Base-by-base conservation (phyloP, 1,140 invertebrate species). In the Neoseiulus cucumeris region DNA sequence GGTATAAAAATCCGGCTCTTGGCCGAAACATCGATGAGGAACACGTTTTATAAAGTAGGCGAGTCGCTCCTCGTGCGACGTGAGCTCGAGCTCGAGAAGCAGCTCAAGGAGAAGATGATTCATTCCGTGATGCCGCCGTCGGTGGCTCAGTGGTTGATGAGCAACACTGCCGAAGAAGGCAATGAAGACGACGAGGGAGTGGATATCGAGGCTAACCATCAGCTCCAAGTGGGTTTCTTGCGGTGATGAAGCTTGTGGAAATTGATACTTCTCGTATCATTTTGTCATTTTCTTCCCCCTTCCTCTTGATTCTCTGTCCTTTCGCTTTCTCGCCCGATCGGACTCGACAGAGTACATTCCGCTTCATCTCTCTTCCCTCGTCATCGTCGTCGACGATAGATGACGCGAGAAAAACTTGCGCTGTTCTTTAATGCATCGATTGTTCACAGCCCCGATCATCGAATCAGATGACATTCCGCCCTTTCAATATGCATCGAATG, bases 21-120 rank as follows among this genome's bases (percentile, higher is more conserved):
- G 87, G 91, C 87, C 30, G 79, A 78, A 71, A 87, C 90, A 1
- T 81, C 91, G 67, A 89, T 90, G 83, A 80, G 90, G 20, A 91
- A 90, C 65, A 95, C 91, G 6, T 96, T 96, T 77, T 90, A 94
- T 84, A 94, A 94, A 79, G 89, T 96, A 51, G 90, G 91, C 0
- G 90, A 95, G 73, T 92, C 90, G 67, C 74, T 91, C 17, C 74
- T 91, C 65, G 90, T 92, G 1, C 78, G 89, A 25, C 80, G 85
- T 51, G 89, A 95, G 71, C 75, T 96, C 33, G 87, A 93, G 75
- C 83, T 89, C 77, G 92, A 97, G 73, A 94, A 92, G 70, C 85
- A 89, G 70, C 77, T 95, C 5, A 95, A 94, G 74, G 91, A 95
- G 73, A 91, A 93, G 74, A 95, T 95, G 90, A 95, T 96, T 72